phyloP scores from a whole-genome alignment of 2,113 vertebrate genomes.

The Trogon surrucura region DNA sequence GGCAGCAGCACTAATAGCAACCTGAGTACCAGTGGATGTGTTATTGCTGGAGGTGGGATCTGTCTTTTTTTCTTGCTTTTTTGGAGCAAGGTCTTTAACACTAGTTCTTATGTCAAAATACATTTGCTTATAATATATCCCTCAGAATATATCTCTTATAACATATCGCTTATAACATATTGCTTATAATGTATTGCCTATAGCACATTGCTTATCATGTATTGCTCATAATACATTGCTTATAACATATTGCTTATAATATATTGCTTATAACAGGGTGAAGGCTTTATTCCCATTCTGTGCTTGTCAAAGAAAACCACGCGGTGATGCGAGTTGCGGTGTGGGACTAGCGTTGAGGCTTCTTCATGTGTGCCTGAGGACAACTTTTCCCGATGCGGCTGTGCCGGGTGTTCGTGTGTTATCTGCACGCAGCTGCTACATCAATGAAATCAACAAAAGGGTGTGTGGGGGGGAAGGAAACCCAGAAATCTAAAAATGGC shows the following conservation, averaged over 20 bases:
- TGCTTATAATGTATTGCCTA: not conserved
- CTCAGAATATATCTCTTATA: no score
- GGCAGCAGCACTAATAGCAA: not conserved
- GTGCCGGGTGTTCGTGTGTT: accelerated
- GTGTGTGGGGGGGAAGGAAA: not conserved
- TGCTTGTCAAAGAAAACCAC: accelerated
- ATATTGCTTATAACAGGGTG: not conserved
- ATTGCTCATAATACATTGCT: no score
- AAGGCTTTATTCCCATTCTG: not conserved
- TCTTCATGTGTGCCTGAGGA: not conserved
- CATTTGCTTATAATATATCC: not conserved
- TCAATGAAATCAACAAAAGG: not conserved
- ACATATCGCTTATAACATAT: no score
- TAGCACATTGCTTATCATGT: no score
- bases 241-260: not conserved
- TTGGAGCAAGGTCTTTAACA: not conserved
- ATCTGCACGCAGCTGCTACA: accelerated
- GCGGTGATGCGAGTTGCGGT: accelerated
- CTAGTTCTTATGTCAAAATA: not conserved
- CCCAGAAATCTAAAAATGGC: not conserved
- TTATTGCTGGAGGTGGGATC: not conserved
- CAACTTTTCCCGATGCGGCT: accelerated
- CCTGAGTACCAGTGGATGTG: not conserved
- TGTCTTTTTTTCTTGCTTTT: no score
- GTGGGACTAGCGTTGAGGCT: not conserved